phyloP scores from a whole-genome alignment of 2,888 invertebrate species.

The Microchrysa polita region DNA sequence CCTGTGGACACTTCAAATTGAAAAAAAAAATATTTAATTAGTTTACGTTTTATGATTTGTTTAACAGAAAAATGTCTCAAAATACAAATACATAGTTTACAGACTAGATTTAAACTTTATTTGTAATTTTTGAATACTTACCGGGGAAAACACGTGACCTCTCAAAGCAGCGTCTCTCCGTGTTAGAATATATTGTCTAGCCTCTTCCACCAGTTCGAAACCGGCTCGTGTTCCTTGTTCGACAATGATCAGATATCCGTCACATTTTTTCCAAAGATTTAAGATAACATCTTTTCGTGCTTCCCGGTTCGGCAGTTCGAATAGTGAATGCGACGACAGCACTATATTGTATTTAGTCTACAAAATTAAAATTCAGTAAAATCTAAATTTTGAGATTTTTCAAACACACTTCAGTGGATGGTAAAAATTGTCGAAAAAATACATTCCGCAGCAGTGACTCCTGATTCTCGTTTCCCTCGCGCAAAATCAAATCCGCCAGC shows the following conservation, averaged over 20 bases:
- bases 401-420: constrained; percentile 64
- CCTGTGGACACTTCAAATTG: constrained; percentile 80
- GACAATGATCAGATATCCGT: constrained; percentile 81
- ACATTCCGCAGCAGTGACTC: constrained; percentile 69
- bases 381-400: not conserved
- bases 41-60: too few species aligned
- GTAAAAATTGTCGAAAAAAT: constrained; percentile 84
- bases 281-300: constrained; percentile 75
- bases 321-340: constrained; percentile 79
- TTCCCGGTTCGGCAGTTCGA: constrained; percentile 78
- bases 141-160: constrained; percentile 80
- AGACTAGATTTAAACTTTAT: constrained; percentile 37
- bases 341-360: constrained; percentile 80
- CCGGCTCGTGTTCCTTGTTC: constrained; percentile 87
- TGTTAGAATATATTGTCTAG: constrained; percentile 78
- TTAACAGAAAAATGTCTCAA: not conserved
- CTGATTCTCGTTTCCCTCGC: constrained; percentile 72
- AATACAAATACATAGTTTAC: too few species aligned
- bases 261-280: constrained; percentile 88
- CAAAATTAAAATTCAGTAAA: constrained; percentile 29
- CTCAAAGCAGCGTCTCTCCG: constrained; percentile 63
- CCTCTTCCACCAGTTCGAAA: constrained; percentile 83
- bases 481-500: constrained; percentile 76
- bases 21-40: constrained; percentile 25
- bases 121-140: constrained; percentile 62